These are phyloP conservation scores for Pangasianodon gigas DNA, from an alignment of 2,113 vertebrate genomes.

Conservation along the genomic window DNA sequence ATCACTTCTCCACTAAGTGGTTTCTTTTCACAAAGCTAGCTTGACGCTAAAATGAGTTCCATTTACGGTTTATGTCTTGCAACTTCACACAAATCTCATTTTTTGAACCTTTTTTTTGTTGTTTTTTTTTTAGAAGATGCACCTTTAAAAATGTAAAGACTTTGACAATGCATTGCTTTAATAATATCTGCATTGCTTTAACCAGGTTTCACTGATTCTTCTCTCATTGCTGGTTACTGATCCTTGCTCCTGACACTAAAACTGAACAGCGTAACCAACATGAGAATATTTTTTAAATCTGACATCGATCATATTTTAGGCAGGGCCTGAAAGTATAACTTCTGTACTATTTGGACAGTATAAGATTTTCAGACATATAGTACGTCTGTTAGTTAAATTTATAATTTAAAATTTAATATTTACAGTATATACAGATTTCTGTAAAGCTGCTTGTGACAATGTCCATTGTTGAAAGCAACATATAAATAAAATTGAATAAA, in stretches of 20 bases:
- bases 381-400: background rate
- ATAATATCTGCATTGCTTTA: background rate
- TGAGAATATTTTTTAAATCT: background rate
- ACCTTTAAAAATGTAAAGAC: background rate
- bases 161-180: background rate
- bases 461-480: background rate
- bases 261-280: background rate
- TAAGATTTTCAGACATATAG: background rate
- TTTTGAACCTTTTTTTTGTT: background rate
- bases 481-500: background rate
- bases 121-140: background rate
- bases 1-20: background rate
- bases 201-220: background rate
- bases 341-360: background rate
- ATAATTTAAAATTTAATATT: background rate
- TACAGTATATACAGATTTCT: background rate
- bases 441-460: no score
- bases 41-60: conserved; percentile 19
- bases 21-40: conserved; percentile 24
- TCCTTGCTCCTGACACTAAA: background rate
- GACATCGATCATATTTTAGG: background rate
- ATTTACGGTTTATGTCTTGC: background rate
- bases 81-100: conserved; percentile 13
- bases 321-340: background rate
- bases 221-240: background rate